phyloP scores from a whole-genome alignment of 2,113 vertebrate genomes.

The Amblyopsis rosae region DNA sequence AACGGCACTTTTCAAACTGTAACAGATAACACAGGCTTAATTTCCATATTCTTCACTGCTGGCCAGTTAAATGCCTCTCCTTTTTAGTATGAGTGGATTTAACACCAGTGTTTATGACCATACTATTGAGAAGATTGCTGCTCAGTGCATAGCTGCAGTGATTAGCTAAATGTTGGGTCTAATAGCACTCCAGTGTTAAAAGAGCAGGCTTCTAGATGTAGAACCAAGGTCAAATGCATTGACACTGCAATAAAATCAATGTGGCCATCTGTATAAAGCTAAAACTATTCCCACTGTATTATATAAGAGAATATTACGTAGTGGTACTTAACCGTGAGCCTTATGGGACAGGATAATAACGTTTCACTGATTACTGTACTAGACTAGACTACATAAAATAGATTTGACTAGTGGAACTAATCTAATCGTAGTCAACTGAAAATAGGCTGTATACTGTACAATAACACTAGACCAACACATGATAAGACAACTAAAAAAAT shows the following conservation, averaged over 20 bases:
- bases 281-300: neutral
- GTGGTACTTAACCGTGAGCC: no score
- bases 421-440: no score
- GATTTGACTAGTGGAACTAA: no score
- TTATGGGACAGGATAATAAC: no score
- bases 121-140: constrained; percentile 33
- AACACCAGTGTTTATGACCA: constrained; percentile 53
- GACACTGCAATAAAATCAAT: constrained; percentile 3
- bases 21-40: constrained; percentile 58
- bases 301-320: neutral
- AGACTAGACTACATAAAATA: no score
- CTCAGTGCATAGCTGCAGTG: constrained; percentile 33
- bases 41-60: constrained; percentile 59
- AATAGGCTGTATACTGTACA: no score
- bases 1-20: constrained; percentile 50
- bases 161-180: constrained; percentile 57
- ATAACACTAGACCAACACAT: no score
- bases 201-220: constrained; percentile 29
- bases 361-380: no score
- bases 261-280: constrained; percentile 25
- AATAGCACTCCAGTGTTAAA: constrained; percentile 33
- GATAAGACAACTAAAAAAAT: no score
- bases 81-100: constrained; percentile 54
- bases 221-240: constrained; percentile 40
- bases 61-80: constrained; percentile 50